Evolutionary conservation across 2,113 vertebrate species (phyloP), one percentile per base, ranked within the genome.

Genomic region (Pseudolaguvia tuberculata): DNA sequence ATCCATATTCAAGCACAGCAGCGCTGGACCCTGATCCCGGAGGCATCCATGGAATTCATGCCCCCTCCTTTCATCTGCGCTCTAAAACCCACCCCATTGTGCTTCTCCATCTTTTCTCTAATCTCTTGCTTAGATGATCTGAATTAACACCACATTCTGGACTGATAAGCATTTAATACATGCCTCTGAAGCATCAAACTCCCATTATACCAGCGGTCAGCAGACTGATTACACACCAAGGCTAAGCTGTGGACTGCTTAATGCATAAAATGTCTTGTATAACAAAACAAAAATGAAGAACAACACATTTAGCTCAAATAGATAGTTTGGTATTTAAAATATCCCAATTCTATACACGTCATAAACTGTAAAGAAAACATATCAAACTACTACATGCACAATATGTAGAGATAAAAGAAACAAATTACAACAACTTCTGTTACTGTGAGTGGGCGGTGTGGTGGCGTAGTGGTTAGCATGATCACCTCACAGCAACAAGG

Each of bases 1-100:
- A 81, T 81, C 80, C 80, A 63, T 63, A 76, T 79, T 62, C 77
- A 81, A 81, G 79, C 80, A 81, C 77, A 73, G 56, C 77, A 68
- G 50, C 69, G 12, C 21, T 79, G 73, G 58, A 57, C 51, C 27
- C 77, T 81, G 80, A 81, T 76, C 77, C 77, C 67, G 39, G 42
- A 79, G 80, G 80, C 80, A 81, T 81, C 42, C 45, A 52, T 81
- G 80, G 80, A 81, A 81, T 81, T 79, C 67, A 17, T 42, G 63
- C 56, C 69, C 66, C 73, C 69, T 25, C 27, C 35, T 31, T 39
- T 39, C 29, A 17, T 31, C 65, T 65, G 62, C 57, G 57, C 56
- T 68, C 48, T 53, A 18, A 50, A 69, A 29, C 63, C 48, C 48
- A 68, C 69, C 73, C 77, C 59, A 76, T 70, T 76, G 73, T 57